Evolutionary conservation across 1,140 invertebrate genomes (phyloP).

Genomic region (Cotesia typhae): DNA sequence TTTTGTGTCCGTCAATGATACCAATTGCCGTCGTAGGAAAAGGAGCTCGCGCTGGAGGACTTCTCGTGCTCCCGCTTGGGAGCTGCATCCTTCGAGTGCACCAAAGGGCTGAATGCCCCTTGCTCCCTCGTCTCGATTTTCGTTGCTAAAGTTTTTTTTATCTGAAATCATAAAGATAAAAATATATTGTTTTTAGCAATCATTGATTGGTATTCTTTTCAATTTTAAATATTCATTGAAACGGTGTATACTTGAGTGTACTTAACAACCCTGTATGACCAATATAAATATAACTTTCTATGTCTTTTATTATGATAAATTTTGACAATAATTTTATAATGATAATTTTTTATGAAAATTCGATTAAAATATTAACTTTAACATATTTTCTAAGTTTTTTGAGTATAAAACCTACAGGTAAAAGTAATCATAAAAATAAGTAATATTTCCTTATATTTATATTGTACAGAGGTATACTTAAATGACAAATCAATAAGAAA

Average conservation of each 20-base stretch:
- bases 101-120: conserved; percentile 65
- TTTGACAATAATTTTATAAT: no score
- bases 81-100: conserved; percentile 67
- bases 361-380: no score
- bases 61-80: conserved; percentile 65
- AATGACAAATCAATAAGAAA: background rate
- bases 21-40: conserved; percentile 51
- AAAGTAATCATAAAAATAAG: background rate
- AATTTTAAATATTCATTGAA: background rate
- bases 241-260: no score
- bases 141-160: conserved; percentile 45
- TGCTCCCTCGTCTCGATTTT: conserved; percentile 63
- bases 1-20: conserved; percentile 53
- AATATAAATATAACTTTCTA: no score
- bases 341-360: no score
- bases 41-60: conserved; percentile 56
- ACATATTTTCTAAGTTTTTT: no score
- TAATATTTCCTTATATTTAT: no score
- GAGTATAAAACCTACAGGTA: no score
- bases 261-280: no score
- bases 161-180: conserved; percentile 48
- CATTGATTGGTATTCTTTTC: background rate
- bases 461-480: background rate
- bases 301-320: no score
- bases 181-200: background rate